These are phyloP conservation scores for Ptychoptera contaminata DNA, from an alignment of 2,888 invertebrate genomes.

Conservation along the genomic window DNA sequence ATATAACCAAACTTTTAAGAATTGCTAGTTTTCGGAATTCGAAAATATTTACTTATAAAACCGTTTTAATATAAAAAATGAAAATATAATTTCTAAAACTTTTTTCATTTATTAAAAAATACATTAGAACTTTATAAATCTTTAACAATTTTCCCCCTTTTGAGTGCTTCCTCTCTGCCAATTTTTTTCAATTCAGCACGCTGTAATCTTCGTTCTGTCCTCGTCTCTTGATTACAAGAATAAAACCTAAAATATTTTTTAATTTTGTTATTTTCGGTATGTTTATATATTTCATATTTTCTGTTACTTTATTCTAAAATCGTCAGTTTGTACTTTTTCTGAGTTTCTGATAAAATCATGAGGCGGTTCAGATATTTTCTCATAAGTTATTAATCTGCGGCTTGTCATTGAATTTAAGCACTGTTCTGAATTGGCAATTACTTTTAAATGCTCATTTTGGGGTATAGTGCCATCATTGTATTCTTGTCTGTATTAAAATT, in stretches of 20 bases:
- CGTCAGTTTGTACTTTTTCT: slow-evolving; percentile 24
- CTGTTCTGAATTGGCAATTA: slow-evolving; percentile 83
- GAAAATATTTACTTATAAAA: too few species aligned
- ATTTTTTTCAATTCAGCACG: slow-evolving; percentile 31
- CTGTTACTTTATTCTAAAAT: slow-evolving; percentile 21
- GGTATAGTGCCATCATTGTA: slow-evolving; percentile 62
- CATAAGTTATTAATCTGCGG: slow-evolving; percentile 70
- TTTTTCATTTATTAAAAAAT: too few species aligned
- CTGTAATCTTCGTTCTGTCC: slow-evolving; percentile 40
- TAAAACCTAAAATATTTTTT: slow-evolving; percentile 43
- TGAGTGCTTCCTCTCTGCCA: slow-evolving; percentile 23
- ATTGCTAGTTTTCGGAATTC: too few species aligned
- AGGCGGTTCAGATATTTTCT: slow-evolving; percentile 47
- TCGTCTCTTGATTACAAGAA: slow-evolving; percentile 44
- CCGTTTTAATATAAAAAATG: too few species aligned
- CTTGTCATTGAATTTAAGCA: slow-evolving; percentile 63
- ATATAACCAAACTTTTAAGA: too few species aligned
- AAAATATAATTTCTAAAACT: too few species aligned
- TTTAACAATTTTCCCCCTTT: slow-evolving; percentile 21
- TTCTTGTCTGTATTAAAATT: slow-evolving; percentile 41
- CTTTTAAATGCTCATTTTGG: slow-evolving; percentile 54
- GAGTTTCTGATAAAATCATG: slow-evolving; percentile 14
- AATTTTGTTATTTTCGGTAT: not conserved
- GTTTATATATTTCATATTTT: not conserved
- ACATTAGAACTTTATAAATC: slow-evolving; percentile 8